phyloP scores from a whole-genome alignment of 92 coral and sea anemone genomes.

The Palythoa heliodiscus region DNA sequence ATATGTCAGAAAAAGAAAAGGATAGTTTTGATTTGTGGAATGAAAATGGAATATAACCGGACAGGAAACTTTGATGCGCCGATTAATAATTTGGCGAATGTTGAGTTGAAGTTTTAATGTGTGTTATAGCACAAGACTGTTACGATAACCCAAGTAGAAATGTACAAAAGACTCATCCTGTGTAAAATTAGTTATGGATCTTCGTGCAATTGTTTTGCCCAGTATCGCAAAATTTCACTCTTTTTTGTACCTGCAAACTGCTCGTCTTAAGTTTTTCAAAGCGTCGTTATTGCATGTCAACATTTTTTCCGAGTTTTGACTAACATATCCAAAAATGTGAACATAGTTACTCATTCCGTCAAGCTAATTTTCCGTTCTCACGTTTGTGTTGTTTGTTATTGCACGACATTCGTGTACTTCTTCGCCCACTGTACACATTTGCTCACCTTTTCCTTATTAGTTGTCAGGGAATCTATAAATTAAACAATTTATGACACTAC shows the following conservation, averaged over 20 bases:
- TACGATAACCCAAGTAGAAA: neutral
- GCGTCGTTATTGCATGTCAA: neutral
- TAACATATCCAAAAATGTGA: too few relatives aligned
- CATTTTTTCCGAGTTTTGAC: neutral
- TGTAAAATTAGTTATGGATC: neutral
- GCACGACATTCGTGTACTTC: neutral
- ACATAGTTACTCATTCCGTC: neutral
- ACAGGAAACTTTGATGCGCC: neutral
- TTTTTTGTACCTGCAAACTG: neutral
- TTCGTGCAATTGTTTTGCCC: neutral
- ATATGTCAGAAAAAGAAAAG: neutral
- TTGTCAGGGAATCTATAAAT: neutral
- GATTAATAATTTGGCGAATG: neutral
- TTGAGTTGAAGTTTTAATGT: neutral
- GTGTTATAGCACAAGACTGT: slow-evolving; percentile 14
- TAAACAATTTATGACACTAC: neutral
- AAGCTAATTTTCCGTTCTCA: neutral
- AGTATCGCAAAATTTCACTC: neutral
- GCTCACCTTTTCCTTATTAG: neutral
- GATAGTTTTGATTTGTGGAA: neutral
- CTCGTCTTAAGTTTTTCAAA: neutral
- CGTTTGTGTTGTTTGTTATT: neutral
- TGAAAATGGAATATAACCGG: neutral
- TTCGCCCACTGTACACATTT: neutral
- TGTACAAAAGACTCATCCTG: neutral